Conservation (phyloP, 2,797 vertebrate genomes). For the Sternarchorhynchus goeldii region DNA sequence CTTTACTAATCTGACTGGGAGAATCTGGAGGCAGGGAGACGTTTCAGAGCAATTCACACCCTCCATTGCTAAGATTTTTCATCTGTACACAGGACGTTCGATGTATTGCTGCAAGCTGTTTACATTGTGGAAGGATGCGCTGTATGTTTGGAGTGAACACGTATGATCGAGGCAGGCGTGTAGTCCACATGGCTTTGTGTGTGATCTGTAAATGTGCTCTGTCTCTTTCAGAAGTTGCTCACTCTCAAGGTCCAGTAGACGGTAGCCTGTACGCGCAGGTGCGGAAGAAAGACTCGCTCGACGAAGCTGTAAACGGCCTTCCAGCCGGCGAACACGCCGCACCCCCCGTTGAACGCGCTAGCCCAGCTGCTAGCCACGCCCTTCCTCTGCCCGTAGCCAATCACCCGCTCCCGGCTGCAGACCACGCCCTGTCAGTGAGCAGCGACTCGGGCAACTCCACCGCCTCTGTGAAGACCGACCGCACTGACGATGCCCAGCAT, state of each 20-base stretch:
- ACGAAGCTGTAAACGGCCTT: slow-evolving; percentile 82
- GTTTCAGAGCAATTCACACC: not conserved
- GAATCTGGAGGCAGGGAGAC: not conserved
- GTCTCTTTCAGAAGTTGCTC: slow-evolving; percentile 81
- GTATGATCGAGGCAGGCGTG: not conserved
- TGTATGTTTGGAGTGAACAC: not conserved
- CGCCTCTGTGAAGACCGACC: slow-evolving; percentile 93
- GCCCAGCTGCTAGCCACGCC: slow-evolving; percentile 62
- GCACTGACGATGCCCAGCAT: slow-evolving; percentile 85
- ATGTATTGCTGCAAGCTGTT: no score
- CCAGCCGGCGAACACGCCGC: slow-evolving; percentile 76
- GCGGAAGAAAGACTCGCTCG: slow-evolving; percentile 93
- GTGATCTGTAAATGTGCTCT: not conserved
- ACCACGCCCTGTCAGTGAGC: slow-evolving; percentile 91
- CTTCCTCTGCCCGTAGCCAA: slow-evolving; percentile 62
- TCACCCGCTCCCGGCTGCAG: slow-evolving; percentile 73
- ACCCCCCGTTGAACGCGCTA: slow-evolving; percentile 26
- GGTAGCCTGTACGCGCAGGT: slow-evolving; percentile 93
- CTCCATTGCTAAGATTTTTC: not conserved
- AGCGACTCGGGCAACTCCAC: slow-evolving; percentile 97
- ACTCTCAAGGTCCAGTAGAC: slow-evolving; percentile 93
- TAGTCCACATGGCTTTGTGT: not conserved
- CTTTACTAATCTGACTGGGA: not conserved
- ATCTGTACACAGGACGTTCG: not conserved
- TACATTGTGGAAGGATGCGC: no score